Evolutionary conservation across 2,888 invertebrate genomes (phyloP).

Genomic region (Coelogynopora nodosa): DNA sequence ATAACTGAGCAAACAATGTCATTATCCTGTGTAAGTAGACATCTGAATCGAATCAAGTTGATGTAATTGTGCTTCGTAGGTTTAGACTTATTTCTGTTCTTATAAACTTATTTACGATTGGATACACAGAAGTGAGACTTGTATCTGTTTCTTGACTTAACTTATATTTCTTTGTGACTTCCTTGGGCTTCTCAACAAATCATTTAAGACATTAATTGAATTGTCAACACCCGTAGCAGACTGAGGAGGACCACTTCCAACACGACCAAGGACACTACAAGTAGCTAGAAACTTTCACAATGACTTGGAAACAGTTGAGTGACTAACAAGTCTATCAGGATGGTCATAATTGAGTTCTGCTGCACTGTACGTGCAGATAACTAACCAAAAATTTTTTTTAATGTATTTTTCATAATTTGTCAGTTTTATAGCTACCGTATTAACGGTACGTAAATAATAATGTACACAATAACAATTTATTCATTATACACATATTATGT

Average conservation of each 20-base stretch:
- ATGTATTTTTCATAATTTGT: background rate
- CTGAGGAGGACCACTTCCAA: background rate
- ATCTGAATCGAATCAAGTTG: too few relatives aligned
- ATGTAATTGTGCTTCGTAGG: too few relatives aligned
- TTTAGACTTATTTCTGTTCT: too few relatives aligned
- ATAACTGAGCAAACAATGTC: too few relatives aligned
- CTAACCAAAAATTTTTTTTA: background rate
- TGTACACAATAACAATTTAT: background rate
- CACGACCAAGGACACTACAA: background rate
- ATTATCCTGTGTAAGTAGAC: too few relatives aligned
- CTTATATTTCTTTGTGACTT: background rate
- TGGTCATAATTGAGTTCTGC: background rate
- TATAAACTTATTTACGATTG: too few relatives aligned
- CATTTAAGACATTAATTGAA: background rate
- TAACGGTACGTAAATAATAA: background rate
- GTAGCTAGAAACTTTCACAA: background rate
- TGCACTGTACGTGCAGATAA: background rate
- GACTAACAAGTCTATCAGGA: conserved; percentile 2
- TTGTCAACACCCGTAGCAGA: background rate
- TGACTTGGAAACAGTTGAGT: background rate
- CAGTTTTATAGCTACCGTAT: background rate
- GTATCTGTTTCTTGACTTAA: background rate
- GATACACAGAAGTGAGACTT: too few relatives aligned
- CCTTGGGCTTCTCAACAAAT: background rate
- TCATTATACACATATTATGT: too few relatives aligned